Evolutionary conservation across 2,797 vertebrate genomes (phyloP).

Genomic region (Coregonus ussuriensis): DNA sequence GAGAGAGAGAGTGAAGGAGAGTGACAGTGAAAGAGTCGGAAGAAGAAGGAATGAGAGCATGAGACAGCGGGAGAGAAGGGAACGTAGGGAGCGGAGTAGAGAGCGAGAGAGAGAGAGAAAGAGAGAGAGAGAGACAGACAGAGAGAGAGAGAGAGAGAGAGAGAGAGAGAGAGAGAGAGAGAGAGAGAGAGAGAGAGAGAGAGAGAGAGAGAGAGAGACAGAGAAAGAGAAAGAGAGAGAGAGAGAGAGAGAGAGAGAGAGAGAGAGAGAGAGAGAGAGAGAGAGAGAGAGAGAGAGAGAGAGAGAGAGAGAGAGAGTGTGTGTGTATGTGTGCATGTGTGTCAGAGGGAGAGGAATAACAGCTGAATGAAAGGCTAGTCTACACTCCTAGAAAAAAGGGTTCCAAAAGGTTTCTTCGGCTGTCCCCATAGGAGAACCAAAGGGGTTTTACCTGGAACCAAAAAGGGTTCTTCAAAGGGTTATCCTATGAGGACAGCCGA

Average conservation of each 20-base stretch:
- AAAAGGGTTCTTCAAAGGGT: too few relatives aligned
- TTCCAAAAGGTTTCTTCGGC: too few relatives aligned
- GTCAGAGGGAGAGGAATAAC: slow-evolving; percentile 46
- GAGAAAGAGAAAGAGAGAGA: slow-evolving; percentile 2
- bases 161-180: too few relatives aligned
- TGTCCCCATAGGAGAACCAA: too few relatives aligned
- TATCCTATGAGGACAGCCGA: too few relatives aligned
- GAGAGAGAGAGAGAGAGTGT: slow-evolving; percentile 25
- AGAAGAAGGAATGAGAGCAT: background rate
- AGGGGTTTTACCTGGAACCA: too few relatives aligned
- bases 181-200: too few relatives aligned
- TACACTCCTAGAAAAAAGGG: too few relatives aligned
- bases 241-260: slow-evolving; percentile 33
- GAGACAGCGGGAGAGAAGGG: background rate
- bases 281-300: slow-evolving; percentile 27
- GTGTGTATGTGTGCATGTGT: slow-evolving; percentile 33
- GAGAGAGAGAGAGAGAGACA: background rate
- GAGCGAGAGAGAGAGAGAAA: background rate
- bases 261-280: background rate
- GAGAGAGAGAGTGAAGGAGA: too few relatives aligned
- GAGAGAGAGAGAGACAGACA: background rate
- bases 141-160: background rate
- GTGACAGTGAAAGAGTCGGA: background rate
- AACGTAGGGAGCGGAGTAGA: background rate
- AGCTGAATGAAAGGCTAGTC: slow-evolving; percentile 53